These are phyloP conservation scores for Corydoras sp. DNA, from an alignment of 2,113 vertebrate genomes.

Conservation along the genomic window DNA sequence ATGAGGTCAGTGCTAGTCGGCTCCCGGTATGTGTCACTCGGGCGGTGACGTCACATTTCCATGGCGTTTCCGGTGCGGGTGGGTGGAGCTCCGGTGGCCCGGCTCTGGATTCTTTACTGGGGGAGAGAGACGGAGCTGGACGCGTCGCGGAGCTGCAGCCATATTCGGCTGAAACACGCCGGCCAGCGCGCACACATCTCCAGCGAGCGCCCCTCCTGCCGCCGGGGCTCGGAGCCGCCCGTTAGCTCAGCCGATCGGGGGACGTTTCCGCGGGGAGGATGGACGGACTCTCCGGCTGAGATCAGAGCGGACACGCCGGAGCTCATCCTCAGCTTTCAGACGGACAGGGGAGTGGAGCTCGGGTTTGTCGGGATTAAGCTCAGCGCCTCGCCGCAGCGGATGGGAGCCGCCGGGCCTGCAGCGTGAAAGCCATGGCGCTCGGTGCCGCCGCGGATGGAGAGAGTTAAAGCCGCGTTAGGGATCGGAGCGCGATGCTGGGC, in stretches of 20 bases:
- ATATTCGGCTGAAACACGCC: no score
- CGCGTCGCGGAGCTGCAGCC: no score
- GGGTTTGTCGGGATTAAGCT: slow-evolving; percentile 57
- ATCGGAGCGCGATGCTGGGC: slow-evolving; percentile 54
- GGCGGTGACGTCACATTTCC: slow-evolving; percentile 58
- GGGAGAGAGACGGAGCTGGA: slow-evolving; percentile 24
- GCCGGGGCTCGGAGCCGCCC: no score
- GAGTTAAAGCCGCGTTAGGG: slow-evolving; percentile 19
- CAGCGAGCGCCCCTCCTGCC: no score
- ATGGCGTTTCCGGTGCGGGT: slow-evolving; percentile 61
- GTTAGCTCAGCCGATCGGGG: not conserved
- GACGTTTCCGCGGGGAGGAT: slow-evolving; percentile 34
- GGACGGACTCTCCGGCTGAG: slow-evolving; percentile 50
- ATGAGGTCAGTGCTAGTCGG: slow-evolving; percentile 56
- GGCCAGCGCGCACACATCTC: no score
- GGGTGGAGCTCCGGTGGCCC: slow-evolving; percentile 55
- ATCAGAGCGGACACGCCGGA: slow-evolving; percentile 51
- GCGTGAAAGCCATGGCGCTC: slow-evolving; percentile 31
- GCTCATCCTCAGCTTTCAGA: slow-evolving; percentile 45
- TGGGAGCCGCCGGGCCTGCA: slow-evolving; percentile 50
- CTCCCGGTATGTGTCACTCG: slow-evolving; percentile 57
- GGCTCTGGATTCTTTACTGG: slow-evolving; percentile 46
- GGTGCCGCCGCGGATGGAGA: slow-evolving; percentile 12
- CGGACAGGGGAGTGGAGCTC: slow-evolving; percentile 46
- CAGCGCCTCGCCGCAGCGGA: slow-evolving; percentile 21